Evolutionary conservation across 92 coral and sea anemone species (phyloP).

Genomic region (Actinernus sp.): DNA sequence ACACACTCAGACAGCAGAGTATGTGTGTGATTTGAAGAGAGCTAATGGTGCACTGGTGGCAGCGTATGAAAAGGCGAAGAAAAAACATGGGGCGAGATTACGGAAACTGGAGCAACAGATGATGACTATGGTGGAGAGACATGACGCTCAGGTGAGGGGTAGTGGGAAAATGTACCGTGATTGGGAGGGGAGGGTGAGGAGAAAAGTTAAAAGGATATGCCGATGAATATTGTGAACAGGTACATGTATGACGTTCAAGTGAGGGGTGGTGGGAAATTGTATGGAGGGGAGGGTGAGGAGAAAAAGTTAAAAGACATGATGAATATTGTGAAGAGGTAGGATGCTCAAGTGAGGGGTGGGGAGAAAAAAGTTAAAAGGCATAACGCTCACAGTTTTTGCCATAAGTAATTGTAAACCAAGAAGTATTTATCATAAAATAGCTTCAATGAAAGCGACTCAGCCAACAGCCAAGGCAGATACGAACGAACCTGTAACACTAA

Average conservation of each 20-base stretch:
- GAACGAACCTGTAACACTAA: too few species aligned
- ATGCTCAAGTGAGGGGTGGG: too few species aligned
- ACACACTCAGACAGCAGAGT: conserved; percentile 97
- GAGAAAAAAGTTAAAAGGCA: too few species aligned
- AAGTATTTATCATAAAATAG: not conserved
- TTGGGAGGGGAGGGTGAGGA: not conserved
- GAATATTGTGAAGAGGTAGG: too few species aligned
- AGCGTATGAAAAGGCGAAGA: conserved; percentile 98
- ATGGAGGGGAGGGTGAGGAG: not conserved
- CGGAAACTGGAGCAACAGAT: conserved; percentile 94
- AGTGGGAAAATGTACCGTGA: not conserved
- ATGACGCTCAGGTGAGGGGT: conserved; percentile 87
- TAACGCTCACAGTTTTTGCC: too few species aligned
- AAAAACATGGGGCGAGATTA: conserved; percentile 91
- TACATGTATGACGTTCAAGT: conserved; percentile 14
- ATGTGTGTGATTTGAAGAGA: conserved; percentile 90
- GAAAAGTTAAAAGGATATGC: too few species aligned
- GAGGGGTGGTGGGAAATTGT: not conserved
- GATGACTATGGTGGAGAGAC: conserved; percentile 98
- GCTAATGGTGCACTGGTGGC: conserved; percentile 99
- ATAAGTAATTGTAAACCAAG: not conserved
- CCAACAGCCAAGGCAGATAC: too few species aligned
- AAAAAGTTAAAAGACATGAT: too few species aligned
- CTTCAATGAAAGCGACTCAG: too few species aligned
- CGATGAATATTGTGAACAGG: too few species aligned